Percentiles rank a stretch among this genome's conserved stretches.
phyloP scores from a whole-genome alignment of 2,797 vertebrate genomes.

The Siniperca undulata region DNA sequence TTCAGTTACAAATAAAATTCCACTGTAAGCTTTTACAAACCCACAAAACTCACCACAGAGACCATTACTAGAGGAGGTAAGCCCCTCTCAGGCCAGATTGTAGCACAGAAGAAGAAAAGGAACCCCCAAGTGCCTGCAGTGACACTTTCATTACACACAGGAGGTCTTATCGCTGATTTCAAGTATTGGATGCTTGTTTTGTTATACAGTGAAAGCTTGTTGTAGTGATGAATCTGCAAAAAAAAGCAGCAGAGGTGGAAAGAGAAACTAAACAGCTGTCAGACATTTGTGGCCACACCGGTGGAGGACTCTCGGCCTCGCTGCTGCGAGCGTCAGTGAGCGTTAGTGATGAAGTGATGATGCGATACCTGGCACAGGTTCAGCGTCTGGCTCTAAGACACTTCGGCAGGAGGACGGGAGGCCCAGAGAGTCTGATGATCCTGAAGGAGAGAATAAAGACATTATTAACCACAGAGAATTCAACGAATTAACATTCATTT shows the following conservation, averaged over 20 bases:
- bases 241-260: background rate
- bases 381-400: slow-evolving; percentile 22
- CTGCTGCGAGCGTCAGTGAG: background rate
- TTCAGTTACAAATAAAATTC: background rate
- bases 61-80: accelerated
- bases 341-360: background rate
- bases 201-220: background rate
- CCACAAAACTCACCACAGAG: background rate
- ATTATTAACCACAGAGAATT: too few species aligned
- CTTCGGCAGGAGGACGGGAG: slow-evolving; percentile 39
- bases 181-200: too few species aligned
- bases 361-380: slow-evolving; percentile 39
- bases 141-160: background rate
- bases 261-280: slow-evolving; percentile 25
- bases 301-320: background rate
- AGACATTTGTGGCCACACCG: background rate
- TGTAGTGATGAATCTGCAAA: background rate
- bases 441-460: slow-evolving; percentile 12
- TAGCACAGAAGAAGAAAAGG: background rate
- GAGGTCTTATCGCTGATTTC: background rate
- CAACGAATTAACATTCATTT: too few species aligned
- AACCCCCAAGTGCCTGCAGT: too few species aligned
- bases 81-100: background rate
- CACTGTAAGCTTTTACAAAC: background rate
- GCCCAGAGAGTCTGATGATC: slow-evolving; percentile 24